These are phyloP conservation scores for Anomalospiza imberbis DNA, from an alignment of 2,797 vertebrate species.

Conservation along the genomic window DNA sequence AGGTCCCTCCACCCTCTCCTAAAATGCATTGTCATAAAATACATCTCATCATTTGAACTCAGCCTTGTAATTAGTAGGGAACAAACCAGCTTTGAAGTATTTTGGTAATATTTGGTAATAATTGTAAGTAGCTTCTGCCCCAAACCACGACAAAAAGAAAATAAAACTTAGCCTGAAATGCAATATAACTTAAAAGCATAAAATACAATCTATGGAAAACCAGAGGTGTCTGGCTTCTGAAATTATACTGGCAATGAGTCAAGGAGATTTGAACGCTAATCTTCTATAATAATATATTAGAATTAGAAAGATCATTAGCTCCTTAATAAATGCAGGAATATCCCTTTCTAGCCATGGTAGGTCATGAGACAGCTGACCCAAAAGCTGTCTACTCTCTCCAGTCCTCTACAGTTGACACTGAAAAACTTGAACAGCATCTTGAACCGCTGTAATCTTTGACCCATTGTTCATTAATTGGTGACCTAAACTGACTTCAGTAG, in stretches of 20 bases:
- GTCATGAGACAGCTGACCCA: neutral
- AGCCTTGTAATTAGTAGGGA: neutral
- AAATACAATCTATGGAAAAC: neutral
- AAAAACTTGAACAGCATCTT: neutral
- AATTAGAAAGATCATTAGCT: conserved; percentile 19
- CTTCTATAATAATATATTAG: neutral
- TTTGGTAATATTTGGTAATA: neutral
- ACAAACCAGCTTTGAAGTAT: neutral
- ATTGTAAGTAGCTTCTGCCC: neutral
- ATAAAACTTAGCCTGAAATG: neutral
- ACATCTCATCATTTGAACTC: neutral
- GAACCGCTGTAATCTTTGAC: neutral
- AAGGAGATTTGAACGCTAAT: neutral
- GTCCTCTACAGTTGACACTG: neutral
- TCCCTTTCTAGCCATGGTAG: neutral
- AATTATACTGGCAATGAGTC: neutral
- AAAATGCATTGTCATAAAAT: neutral
- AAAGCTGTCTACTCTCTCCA: neutral
- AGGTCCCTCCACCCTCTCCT: neutral
- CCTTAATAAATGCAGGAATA: conserved; percentile 8
- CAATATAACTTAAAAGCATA: neutral
- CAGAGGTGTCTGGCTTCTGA: neutral
- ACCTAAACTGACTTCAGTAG: neutral
- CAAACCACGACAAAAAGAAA: neutral
- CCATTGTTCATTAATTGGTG: neutral